Evolutionary conservation across 2,888 invertebrate species (phyloP), one percentile per base, ranked within the genome.

Genomic region (Tenthredo mesomela): DNA sequence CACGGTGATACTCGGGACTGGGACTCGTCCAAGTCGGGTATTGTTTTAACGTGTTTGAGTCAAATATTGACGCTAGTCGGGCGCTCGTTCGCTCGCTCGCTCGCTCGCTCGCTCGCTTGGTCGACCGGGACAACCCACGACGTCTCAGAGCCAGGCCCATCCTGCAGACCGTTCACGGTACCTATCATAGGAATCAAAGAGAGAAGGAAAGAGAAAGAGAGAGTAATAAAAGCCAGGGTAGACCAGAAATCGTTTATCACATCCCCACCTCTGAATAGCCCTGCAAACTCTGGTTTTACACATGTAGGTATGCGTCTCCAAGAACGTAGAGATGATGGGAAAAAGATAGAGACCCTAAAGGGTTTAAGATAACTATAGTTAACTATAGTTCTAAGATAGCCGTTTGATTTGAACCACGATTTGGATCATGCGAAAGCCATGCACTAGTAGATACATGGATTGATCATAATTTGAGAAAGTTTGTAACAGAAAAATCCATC

Each of bases 1-100:
- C 90, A 37, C 82, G 33, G 50, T 43, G 54, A 70, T 29, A 47
- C 82, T 47, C 37, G 82, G 82, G 67, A 82, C 82, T 50, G 65
- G 67, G 67, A 67, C 50, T 84, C 84, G 86, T 85, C 88, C 89
- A 89, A 90, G 89, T 89, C 88, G 90, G 92, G 92, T 93, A 93
- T 93, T 93, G 93, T 93, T 93, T 93, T 91, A 93, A 92, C 92
- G 92, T 93, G 93, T 93, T 93, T 93, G 92, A 93, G 90, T 92
- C 92, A 92, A 93, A 93, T 93, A 93, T 93, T 93, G 93, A 93
- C 92, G 92, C 90, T 91, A 92, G 91, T 92, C 91, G 89, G 90
- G 89, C 91, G 77, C 50, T 77, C 47, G 77, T 29, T 92, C 91
- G 89, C 90, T 89, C 91, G 77, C 29, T 77, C 47, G 77, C 18